These are phyloP conservation scores for Ophioderma brevispina DNA, from an alignment of 35 echinoderm and acorn worm genomes.

Conservation along the genomic window DNA sequence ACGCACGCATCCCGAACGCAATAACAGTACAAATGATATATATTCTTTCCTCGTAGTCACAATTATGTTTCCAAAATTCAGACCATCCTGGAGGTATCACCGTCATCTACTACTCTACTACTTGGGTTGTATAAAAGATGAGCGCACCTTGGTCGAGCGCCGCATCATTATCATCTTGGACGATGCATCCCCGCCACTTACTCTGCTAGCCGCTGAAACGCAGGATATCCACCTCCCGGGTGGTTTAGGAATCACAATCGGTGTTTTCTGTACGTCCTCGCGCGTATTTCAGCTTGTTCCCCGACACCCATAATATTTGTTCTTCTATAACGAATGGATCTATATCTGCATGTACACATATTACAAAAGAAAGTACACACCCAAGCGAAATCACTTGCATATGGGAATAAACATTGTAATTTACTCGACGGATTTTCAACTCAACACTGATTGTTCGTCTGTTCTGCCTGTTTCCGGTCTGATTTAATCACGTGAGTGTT, in stretches of 20 bases:
- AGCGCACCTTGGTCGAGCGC: neutral
- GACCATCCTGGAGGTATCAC: conserved; percentile 68
- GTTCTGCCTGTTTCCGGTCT: too few species aligned
- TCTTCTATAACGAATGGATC: neutral
- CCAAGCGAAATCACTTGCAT: too few species aligned
- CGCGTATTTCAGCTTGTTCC: conserved; percentile 17
- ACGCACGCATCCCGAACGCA: conserved; percentile 61
- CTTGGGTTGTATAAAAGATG: neutral
- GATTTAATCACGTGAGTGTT: too few species aligned
- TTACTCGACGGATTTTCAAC: too few species aligned
- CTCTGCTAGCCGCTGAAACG: conserved; percentile 13
- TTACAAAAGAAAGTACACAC: too few species aligned
- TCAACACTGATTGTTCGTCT: too few species aligned
- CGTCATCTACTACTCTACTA: conserved; percentile 30
- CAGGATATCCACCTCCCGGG: neutral
- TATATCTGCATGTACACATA: too few species aligned
- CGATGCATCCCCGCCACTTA: neutral
- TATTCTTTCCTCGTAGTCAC: conserved; percentile 57
- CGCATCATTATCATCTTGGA: conserved; percentile 28
- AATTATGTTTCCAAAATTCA: conserved; percentile 71
- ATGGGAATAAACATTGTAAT: too few species aligned
- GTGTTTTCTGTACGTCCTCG: conserved; percentile 6
- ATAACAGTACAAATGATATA: conserved; percentile 63
- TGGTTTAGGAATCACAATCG: conserved; percentile 3
- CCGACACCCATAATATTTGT: conserved; percentile 22